Evolutionary conservation across 1,140 invertebrate genomes (phyloP).

Genomic region (Halictus rubicundus): DNA sequence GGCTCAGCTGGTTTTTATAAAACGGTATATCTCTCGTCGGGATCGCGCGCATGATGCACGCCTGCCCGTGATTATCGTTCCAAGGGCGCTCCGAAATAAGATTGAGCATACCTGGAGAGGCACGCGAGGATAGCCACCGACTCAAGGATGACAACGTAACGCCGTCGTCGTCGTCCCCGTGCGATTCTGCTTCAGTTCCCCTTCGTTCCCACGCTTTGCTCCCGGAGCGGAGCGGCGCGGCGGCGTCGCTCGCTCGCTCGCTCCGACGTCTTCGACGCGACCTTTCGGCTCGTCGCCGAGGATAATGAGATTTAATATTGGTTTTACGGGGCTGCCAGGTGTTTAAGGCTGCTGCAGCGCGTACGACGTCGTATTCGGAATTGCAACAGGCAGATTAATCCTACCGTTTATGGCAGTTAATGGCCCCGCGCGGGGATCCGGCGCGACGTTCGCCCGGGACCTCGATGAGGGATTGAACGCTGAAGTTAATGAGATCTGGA

Average conservation of each 20-base stretch:
- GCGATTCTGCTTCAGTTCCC: background rate
- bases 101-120: background rate
- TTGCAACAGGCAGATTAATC: background rate
- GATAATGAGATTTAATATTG: slow-evolving; percentile 15
- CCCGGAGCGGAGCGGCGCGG: too few species aligned
- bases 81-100: slow-evolving; percentile 17
- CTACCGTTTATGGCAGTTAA: background rate
- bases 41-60: background rate
- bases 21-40: background rate
- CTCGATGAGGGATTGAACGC: too few species aligned
- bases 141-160: slow-evolving; percentile 29
- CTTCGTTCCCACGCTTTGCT: slow-evolving; percentile 3
- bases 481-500: too few species aligned
- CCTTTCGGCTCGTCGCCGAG: slow-evolving; percentile 2
- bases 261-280: background rate
- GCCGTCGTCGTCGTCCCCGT: background rate
- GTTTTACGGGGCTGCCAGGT: slow-evolving; percentile 15
- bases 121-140: slow-evolving; percentile 2
- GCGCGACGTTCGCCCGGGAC: too few species aligned
- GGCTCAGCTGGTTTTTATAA: slow-evolving; percentile 3
- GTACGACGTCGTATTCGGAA: background rate
- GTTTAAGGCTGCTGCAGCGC: background rate
- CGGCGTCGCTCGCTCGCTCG: too few species aligned
- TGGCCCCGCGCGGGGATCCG: background rate
- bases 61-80: slow-evolving; percentile 13